These are phyloP conservation scores for Rhagoletis pomonella DNA, from an alignment of 1,140 invertebrate genomes.

Conservation along the genomic window DNA sequence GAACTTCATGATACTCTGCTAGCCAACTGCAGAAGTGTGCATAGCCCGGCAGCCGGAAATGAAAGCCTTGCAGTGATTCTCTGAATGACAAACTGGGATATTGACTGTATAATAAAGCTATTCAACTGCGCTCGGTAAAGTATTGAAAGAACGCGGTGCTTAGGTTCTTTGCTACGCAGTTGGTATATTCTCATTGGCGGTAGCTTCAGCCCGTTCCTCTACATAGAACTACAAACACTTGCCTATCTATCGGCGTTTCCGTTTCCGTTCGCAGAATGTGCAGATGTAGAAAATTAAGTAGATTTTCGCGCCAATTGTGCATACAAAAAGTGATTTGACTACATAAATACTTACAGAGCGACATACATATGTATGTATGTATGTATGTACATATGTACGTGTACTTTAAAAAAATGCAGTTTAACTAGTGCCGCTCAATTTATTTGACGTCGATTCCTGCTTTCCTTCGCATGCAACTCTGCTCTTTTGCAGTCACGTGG, in stretches of 20 bases:
- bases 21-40: slow-evolving; percentile 20
- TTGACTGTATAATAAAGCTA: slow-evolving; percentile 44
- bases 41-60: slow-evolving; percentile 22
- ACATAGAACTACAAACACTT: not conserved
- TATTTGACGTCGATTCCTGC: too few relatives aligned
- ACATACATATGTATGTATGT: too few relatives aligned
- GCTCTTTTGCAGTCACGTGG: too few relatives aligned
- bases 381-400: too few relatives aligned
- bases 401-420: too few relatives aligned
- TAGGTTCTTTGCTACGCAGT: not conserved
- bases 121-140: not conserved
- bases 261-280: slow-evolving; percentile 12
- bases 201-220: not conserved
- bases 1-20: slow-evolving; percentile 11
- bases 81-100: slow-evolving; percentile 17
- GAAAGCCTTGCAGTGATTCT: not conserved
- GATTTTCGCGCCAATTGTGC: too few relatives aligned
- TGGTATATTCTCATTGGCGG: not conserved
- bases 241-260: slow-evolving; percentile 12
- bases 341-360: too few relatives aligned
- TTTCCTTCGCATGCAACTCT: too few relatives aligned
- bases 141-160: not conserved
- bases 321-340: too few relatives aligned
- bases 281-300: not conserved
- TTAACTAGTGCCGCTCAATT: too few relatives aligned